phyloP scores from a whole-genome alignment of 2,888 invertebrate genomes.

The Acrobasis repandana region DNA sequence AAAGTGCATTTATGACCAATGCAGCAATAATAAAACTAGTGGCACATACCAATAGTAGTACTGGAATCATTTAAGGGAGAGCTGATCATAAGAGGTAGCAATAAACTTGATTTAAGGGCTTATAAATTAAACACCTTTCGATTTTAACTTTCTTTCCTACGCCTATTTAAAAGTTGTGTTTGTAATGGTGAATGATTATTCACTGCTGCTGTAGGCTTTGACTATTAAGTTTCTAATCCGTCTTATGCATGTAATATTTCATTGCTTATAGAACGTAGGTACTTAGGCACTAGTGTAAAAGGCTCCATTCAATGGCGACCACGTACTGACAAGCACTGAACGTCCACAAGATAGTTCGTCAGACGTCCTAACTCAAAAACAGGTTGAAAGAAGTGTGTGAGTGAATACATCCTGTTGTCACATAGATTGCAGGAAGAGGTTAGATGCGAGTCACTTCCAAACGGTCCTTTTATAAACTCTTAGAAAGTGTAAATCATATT shows the following conservation, averaged over 20 bases:
- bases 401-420: no score
- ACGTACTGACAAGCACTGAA: no score
- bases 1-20: slow-evolving; percentile 60
- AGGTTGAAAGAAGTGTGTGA: no score
- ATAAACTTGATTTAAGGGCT: slow-evolving; percentile 70
- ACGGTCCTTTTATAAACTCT: no score
- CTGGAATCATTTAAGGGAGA: slow-evolving; percentile 51
- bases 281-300: no score
- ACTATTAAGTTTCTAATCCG: slow-evolving; percentile 27
- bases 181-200: slow-evolving; percentile 48
- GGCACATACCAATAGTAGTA: slow-evolving; percentile 43
- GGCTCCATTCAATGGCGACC: no score
- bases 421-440: no score
- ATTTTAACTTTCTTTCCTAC: slow-evolving; percentile 62
- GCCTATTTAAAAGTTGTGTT: slow-evolving; percentile 49
- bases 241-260: slow-evolving; percentile 8
- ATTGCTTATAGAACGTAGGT: background rate
- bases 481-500: no score
- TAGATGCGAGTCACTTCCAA: no score
- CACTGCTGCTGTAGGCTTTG: slow-evolving; percentile 32
- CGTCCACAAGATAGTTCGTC: no score
- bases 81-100: slow-evolving; percentile 39
- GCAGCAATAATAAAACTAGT: slow-evolving; percentile 43
- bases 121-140: slow-evolving; percentile 61
- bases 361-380: no score